A percentile compares a stretch with the other conserved stretches of the same genome.
Evolutionary conservation across 2,888 invertebrate species (phyloP).

Genomic region (Chesias legatella): DNA sequence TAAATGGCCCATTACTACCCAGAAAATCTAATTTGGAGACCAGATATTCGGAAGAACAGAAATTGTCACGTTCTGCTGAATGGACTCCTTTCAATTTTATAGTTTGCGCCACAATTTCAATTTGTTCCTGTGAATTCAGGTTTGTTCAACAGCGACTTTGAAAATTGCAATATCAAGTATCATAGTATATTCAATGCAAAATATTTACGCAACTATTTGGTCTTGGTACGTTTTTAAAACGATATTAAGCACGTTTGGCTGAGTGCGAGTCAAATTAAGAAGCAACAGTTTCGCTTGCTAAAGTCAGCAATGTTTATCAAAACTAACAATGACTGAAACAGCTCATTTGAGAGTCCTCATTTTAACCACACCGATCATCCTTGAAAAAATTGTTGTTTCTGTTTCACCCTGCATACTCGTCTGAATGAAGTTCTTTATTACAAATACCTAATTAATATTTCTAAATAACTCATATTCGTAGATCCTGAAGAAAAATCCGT

Average conservation of each 20-base stretch:
- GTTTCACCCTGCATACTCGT: no score
- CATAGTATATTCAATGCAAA: not conserved
- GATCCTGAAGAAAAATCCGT: no score
- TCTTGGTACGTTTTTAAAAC: conserved; percentile 22
- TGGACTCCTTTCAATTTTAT: conserved; percentile 27
- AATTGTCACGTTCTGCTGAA: conserved; percentile 34
- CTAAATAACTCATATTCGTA: no score
- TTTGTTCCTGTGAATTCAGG: conserved; percentile 7
- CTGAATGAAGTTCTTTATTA: no score
- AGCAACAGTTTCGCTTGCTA: no score
- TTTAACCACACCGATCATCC: no score
- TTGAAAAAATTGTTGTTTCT: no score
- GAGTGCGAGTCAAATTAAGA: no score
- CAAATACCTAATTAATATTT: no score
- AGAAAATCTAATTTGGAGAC: conserved; percentile 53
- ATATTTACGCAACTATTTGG: conserved; percentile 15
- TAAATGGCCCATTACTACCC: conserved; percentile 60
- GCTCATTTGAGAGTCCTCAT: no score
- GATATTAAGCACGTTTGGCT: conserved; percentile 11
- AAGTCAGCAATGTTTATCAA: no score
- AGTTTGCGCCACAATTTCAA: conserved; percentile 19
- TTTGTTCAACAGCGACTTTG: conserved; percentile 7
- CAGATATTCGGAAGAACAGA: conserved; percentile 41
- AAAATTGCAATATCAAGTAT: not conserved
- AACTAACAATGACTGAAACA: no score